Evolutionary conservation across 2,888 invertebrate genomes (phyloP), one percentile per base, ranked within the genome.

Genomic region (Thereva nobilitata): DNA sequence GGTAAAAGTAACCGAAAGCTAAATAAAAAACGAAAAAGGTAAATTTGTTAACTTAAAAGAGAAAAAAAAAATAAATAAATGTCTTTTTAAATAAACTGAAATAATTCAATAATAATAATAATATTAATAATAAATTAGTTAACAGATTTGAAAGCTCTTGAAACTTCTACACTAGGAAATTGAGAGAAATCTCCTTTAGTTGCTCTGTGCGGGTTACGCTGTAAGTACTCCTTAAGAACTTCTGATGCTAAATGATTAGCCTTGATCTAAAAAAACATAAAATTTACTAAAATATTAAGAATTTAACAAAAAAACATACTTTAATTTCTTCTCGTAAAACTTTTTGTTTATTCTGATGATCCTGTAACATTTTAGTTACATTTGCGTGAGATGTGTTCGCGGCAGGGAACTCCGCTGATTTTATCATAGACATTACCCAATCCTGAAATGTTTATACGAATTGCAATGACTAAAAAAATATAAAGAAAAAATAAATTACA

Each of bases 191-290:
- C 79, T 64, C 78, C 76, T 10, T 72, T 72, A 1, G 75, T 73
- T 5, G 81, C 77, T 47, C 81, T 75, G 74, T 81, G 78, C 1
- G 81, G 80, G 71, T 81, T 79, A 35, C 81, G 75, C 38, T 79
- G 78, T 66, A 81, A 71, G 72, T 81, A 81, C 72, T 81, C 81
- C 10, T 74, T 68, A 35, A 81, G 70, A 57, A 82, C 76, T 75
- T 81, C 77, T 38, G 79, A 71, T 4, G 80, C 80, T 56, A 81
- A 71, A 35, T 68, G 67, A 59, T 74, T 74, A 3, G 76, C 76
- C 41, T 79, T 80, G 53, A 80, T 78, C 70, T 79, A 74, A 23
- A 76, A 68, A 23, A 41, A 57, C 12, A 41, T 9, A 64, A 47
- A 34, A 23, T 12, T 3, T 23, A 23, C 34, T 12, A 56, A 35